A percentile compares a stretch with the other conserved stretches of the same genome.
Conservation (phyloP, 2,888 invertebrate species). For the Ecdyonurus torrentis region DNA sequence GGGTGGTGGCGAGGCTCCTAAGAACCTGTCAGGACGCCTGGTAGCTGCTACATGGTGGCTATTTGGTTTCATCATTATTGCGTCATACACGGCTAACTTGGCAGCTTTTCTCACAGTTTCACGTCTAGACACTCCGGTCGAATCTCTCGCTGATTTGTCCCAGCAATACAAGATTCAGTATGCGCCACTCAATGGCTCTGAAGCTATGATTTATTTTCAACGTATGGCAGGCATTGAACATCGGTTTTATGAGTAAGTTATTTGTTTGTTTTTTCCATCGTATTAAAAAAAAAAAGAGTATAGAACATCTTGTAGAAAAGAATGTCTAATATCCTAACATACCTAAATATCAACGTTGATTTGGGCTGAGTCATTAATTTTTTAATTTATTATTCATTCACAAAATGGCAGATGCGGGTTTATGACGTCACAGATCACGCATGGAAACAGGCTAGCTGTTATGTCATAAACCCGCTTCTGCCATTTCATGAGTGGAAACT, state of each 20-base stretch:
- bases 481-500: too few relatives aligned
- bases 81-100: slow-evolving; percentile 94
- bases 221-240: slow-evolving; percentile 92
- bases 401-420: too few relatives aligned
- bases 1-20: slow-evolving; percentile 91
- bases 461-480: too few relatives aligned
- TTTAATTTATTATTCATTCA: too few relatives aligned
- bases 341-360: too few relatives aligned
- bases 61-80: slow-evolving; percentile 97
- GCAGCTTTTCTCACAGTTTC: slow-evolving; percentile 95
- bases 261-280: background rate
- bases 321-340: too few relatives aligned
- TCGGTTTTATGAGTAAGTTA: slow-evolving; percentile 74
- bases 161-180: slow-evolving; percentile 95
- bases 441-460: too few relatives aligned
- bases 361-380: too few relatives aligned
- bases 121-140: slow-evolving; percentile 79
- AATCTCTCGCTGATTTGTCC: slow-evolving; percentile 83
- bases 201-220: slow-evolving; percentile 86
- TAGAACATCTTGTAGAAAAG: too few relatives aligned
- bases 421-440: too few relatives aligned
- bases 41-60: slow-evolving; percentile 99
- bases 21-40: slow-evolving; percentile 84
- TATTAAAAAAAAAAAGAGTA: background rate
- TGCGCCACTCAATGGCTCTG: slow-evolving; percentile 74